These are phyloP conservation scores for Bombyx mandarina DNA, from an alignment of 1,140 invertebrate genomes.

Conservation along the genomic window DNA sequence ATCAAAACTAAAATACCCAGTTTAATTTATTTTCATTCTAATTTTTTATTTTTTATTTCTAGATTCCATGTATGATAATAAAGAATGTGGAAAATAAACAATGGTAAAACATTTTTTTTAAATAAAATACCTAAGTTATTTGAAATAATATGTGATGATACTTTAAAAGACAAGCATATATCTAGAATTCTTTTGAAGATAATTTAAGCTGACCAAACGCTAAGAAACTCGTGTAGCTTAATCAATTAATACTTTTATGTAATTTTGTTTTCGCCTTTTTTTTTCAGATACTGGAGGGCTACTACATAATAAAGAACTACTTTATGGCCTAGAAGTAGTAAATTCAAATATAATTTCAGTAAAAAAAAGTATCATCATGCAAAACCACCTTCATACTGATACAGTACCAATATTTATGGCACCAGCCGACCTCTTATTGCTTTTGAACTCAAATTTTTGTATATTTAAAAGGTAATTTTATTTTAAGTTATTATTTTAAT, in stretches of 20 bases:
- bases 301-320: no score
- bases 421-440: no score
- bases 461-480: no score
- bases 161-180: slow-evolving; percentile 53
- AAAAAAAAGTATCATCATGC: no score
- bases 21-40: background rate
- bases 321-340: no score
- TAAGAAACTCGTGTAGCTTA: background rate
- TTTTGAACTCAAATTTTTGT: no score
- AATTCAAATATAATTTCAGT: no score
- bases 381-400: no score
- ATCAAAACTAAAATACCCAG: background rate
- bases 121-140: background rate
- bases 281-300: no score
- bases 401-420: no score
- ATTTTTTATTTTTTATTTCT: background rate
- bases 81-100: background rate
- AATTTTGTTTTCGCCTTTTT: no score
- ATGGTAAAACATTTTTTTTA: background rate
- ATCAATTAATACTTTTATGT: no score
- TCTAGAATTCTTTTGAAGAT: slow-evolving; percentile 35
- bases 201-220: slow-evolving; percentile 1
- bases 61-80: background rate
- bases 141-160: slow-evolving; percentile 26
- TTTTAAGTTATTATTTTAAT: background rate